Conservation (phyloP, 2,888 invertebrate genomes). For the Athripsodes cinereus region DNA sequence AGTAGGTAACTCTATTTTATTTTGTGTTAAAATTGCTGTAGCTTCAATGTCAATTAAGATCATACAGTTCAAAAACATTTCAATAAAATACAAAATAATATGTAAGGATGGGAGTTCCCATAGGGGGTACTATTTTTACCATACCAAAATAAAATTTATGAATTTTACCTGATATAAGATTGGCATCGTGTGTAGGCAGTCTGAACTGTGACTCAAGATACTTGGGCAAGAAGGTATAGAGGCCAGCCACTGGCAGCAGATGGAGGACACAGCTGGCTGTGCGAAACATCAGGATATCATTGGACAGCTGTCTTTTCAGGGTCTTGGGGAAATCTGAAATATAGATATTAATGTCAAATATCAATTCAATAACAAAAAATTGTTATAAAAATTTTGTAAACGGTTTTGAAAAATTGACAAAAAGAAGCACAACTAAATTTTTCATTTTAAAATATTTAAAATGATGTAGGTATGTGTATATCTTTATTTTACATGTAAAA, state of each 20-base stretch:
- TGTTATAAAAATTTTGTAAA: too few species aligned
- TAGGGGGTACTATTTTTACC: too few species aligned
- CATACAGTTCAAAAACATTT: too few species aligned
- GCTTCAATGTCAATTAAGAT: too few species aligned
- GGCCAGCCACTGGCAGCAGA: conserved; percentile 83
- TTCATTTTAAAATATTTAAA: too few species aligned
- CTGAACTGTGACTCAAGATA: conserved; percentile 91
- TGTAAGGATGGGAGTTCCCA: too few species aligned
- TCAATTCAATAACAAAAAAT: neutral
- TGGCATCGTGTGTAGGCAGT: conserved; percentile 81
- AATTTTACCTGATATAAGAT: conserved; percentile 77
- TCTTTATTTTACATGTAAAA: too few species aligned
- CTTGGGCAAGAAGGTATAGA: conserved; percentile 90
- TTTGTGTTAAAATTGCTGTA: too few species aligned
- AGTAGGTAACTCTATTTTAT: too few species aligned
- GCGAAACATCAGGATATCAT: conserved; percentile 86
- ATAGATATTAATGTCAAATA: neutral
- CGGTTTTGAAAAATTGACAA: too few species aligned
- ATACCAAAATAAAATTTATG: conserved; percentile 20
- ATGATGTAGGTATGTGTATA: neutral
- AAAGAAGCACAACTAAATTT: too few species aligned
- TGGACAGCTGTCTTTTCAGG: conserved; percentile 73
- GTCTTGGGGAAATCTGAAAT: conserved; percentile 68
- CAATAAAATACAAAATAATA: too few species aligned
- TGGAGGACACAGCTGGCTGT: conserved; percentile 88